Conservation (phyloP, 2,888 invertebrate species). For the Agapostemon virescens region DNA sequence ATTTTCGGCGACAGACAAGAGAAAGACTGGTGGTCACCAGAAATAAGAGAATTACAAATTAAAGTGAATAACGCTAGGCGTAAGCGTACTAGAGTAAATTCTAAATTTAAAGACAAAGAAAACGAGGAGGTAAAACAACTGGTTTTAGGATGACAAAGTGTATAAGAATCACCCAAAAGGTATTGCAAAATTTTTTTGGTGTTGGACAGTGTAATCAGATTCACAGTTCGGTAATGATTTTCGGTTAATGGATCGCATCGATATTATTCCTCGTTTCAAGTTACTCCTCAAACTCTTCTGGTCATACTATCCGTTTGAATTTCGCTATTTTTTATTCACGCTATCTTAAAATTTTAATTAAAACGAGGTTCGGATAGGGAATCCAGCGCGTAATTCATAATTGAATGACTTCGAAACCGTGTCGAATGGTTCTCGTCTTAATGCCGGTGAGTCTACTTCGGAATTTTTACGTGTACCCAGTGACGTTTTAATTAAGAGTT, state of each 20-base stretch:
- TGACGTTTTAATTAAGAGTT: slow-evolving; percentile 38
- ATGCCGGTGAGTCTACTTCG: slow-evolving; percentile 12
- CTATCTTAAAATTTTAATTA: background rate
- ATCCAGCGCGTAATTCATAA: slow-evolving; percentile 11
- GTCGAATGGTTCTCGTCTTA: slow-evolving; percentile 40
- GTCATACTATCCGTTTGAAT: background rate
- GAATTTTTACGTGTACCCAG: slow-evolving; percentile 22
- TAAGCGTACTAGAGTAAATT: too few species aligned
- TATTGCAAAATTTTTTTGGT: too few species aligned
- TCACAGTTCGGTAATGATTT: background rate
- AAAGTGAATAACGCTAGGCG: too few species aligned
- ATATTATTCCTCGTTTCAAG: background rate
- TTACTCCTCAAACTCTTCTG: background rate
- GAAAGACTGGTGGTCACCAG: too few species aligned
- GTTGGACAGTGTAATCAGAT: too few species aligned
- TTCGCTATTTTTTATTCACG: background rate
- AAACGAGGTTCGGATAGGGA: background rate
- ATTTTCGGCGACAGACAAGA: too few species aligned
- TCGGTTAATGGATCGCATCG: background rate
- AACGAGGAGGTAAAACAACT: too few species aligned
- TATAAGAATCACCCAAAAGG: too few species aligned
- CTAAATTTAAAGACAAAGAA: too few species aligned
- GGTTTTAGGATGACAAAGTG: too few species aligned
- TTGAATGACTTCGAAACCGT: slow-evolving; percentile 25
- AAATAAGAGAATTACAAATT: too few species aligned